Conservation (phyloP, 2,888 invertebrate species). For the Drosophila affinis region DNA sequence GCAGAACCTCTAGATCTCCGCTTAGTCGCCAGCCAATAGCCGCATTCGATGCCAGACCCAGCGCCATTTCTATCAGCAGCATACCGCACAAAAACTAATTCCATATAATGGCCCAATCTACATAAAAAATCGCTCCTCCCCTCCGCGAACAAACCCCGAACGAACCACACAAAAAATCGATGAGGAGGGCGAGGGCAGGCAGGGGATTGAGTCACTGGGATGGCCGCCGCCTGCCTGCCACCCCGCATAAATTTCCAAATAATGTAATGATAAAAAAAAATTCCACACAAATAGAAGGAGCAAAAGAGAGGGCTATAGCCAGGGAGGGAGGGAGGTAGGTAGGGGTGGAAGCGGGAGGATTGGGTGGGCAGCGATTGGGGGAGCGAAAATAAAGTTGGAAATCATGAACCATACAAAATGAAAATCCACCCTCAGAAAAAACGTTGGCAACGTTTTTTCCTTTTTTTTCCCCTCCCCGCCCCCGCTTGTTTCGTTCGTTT, state of each 20-base stretch:
- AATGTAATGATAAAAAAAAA: constrained; percentile 75
- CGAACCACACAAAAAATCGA: constrained; percentile 68
- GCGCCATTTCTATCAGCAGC: constrained; percentile 66
- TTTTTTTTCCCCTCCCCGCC: constrained; percentile 3
- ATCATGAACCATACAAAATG: constrained; percentile 80
- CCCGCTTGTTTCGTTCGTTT: constrained; percentile 17
- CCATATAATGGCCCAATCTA: constrained; percentile 78
- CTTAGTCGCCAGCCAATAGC: constrained; percentile 62
- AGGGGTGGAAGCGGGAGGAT: neutral
- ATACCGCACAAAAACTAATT: constrained; percentile 67
- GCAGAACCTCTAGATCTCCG: neutral
- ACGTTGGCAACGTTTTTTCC: constrained; percentile 55
- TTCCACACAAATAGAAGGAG: constrained; percentile 19
- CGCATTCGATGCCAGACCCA: constrained; percentile 50
- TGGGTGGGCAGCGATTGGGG: constrained; percentile 22
- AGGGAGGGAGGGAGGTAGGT: neutral
- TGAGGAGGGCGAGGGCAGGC: constrained; percentile 56
- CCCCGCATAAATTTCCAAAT: constrained; percentile 80
- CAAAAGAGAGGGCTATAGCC: constrained; percentile 14
- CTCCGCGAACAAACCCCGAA: constrained; percentile 31
- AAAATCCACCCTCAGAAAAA: constrained; percentile 78
- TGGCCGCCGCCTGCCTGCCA: constrained; percentile 42
- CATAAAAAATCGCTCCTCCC: constrained; percentile 70
- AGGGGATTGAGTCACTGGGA: constrained; percentile 65
- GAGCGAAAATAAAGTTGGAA: constrained; percentile 74